Evolutionary conservation across 2,888 invertebrate genomes (phyloP), one percentile per base, ranked within the genome.

Genomic region (Drosophila barbarae): DNA sequence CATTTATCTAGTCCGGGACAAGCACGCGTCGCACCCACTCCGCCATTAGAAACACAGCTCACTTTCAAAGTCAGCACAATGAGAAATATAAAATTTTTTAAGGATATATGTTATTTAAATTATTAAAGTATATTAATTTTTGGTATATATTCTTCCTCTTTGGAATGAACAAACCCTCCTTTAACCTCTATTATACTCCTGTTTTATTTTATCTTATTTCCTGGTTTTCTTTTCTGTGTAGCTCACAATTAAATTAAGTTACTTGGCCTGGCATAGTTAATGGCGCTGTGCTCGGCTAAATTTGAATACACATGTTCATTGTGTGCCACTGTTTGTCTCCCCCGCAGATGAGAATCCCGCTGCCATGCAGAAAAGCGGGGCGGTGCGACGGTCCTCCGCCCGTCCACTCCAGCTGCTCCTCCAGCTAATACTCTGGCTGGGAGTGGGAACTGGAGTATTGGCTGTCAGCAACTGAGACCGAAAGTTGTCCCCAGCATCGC

Each of bases 311-410:
- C 49, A 72, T 66, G 71, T 15, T 56, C 65, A 65, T 63, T 63
- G 49, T 61, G 52, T 63, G 32, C 65, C 65, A 15, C 39, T 54
- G 44, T 35, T 55, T 55, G 68, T 50, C 68, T 52, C n/a, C 42
- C 10, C 34, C 61, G 12, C 92, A 95, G 95, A 95, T 85, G 95
- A 95, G 89, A 95, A 95, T 88, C 95, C 95, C 83, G 95, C 95
- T 64, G 95, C 95, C 41, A 95, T 96, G 95, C 95, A 95, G 90
- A 95, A 95, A 86, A 95, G 95, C 69, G 68, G 90, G 93, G 93
- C 82, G 49, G 13, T 13, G 8, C 8, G 58, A 13, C 5, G 59
- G 12, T 38, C 38, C 30, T 68, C 52, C 58, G 44, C 50, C 54
- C 41, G 56, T 50, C 63, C 67, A 52, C 60, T 59, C 41, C 63